phyloP scores from a whole-genome alignment of 92 coral and sea anemone species.

The Chrysogorgia sp. region DNA sequence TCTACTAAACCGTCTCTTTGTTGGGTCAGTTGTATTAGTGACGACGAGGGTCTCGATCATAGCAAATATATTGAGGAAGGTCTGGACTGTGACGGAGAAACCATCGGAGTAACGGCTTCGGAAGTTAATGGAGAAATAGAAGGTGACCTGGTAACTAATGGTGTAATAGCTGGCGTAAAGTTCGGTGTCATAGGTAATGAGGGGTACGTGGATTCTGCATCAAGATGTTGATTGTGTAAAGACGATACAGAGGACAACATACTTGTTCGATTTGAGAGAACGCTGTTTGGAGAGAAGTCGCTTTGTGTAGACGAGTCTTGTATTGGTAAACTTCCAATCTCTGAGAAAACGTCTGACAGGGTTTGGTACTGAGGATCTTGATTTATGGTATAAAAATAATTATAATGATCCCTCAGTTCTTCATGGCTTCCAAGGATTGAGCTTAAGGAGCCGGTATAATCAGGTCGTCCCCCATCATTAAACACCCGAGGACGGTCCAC shows the following conservation, averaged over 20 bases:
- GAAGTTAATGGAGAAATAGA: slow-evolving; percentile 96
- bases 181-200: slow-evolving; percentile 99
- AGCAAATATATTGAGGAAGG: slow-evolving; percentile 80
- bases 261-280: slow-evolving; percentile 68
- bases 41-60: slow-evolving; percentile 36
- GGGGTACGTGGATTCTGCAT: slow-evolving; percentile 90
- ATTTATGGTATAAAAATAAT: slow-evolving; percentile 91
- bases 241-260: slow-evolving; percentile 98
- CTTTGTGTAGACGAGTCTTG: slow-evolving; percentile 62
- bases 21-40: slow-evolving; percentile 30
- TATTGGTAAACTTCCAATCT: slow-evolving; percentile 89
- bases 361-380: slow-evolving; percentile 99
- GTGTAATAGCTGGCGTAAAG: slow-evolving; percentile 99
- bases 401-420: slow-evolving; percentile 91
- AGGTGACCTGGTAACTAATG: slow-evolving; percentile 95
- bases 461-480: slow-evolving; percentile 84
- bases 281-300: slow-evolving; percentile 60
- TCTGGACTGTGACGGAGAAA: slow-evolving; percentile 78
- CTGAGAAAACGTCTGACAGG: slow-evolving; percentile 90
- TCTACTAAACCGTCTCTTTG: slow-evolving; percentile 6
- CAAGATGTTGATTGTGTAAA: slow-evolving; percentile 87
- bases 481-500: slow-evolving; percentile 84
- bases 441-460: slow-evolving; percentile 91
- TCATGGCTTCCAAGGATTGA: slow-evolving; percentile 98
- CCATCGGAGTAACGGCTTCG: slow-evolving; percentile 82